Base-by-base conservation (phyloP, 2,888 invertebrate genomes). In the Pegoplata infirma region DNA sequence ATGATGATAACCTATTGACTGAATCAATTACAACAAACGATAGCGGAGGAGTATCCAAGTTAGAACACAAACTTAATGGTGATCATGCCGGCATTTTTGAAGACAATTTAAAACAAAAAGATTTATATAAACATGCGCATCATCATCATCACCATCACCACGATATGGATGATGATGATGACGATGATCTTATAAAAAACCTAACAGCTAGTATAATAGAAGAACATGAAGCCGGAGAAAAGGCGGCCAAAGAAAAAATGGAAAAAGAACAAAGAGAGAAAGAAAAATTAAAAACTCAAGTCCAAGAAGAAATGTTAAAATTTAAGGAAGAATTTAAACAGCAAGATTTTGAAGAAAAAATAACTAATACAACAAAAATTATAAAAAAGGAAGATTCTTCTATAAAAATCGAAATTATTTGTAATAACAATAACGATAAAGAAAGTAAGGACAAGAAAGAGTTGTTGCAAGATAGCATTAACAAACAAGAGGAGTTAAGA, bases 1-100 rank as follows among this genome's bases (percentile, higher is more conserved):
- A 84, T n/a, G 86, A 87, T 59, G 81, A 81, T 83, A 78, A 82
- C 84, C 90, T 90, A 82, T 84, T 90, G 89, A 82, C 68, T 53
- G 87, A 80, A 86, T 73, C 58, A 58, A 32, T 32, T 12, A 32
- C 8, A 5, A 1, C 8, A 3, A 12, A 32, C 1, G 63, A 51
- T 12, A n/a, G 25, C n/a, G n/a, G n/a, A 5, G 49, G 55, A 16
- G 19, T 17, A 4, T 40, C 49, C 14, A 63, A 49, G 7, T 36
- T 61, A n/a, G 53, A 68, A 47, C 73, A 81, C 44, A 86, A 88
- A 83, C 55, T 88, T 77, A 87, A 88, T 88, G 84, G 90, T 80
- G 85, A 90, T 86, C 84, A 90, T 87, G 77, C 88, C 84, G 80
- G 83, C 72, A 80, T 68, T 2, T 61, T 84, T 12, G 66, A 58